Base-by-base conservation (phyloP, 2,888 invertebrate genomes). In the Orchestes rusci region DNA sequence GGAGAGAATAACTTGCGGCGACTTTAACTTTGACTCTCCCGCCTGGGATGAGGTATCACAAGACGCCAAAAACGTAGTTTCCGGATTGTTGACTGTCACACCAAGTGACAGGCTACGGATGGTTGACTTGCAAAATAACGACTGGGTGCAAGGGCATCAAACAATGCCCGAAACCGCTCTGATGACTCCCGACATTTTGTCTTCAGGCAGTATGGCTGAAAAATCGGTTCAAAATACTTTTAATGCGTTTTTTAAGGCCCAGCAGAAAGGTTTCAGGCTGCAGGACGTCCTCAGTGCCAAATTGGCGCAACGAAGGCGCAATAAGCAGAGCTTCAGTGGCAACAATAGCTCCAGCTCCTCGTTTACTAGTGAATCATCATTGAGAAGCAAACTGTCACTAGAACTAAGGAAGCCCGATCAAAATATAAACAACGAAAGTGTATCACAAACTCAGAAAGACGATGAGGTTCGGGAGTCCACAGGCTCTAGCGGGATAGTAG, bases 41-140 rank as follows among this genome's bases (percentile, higher is more conserved):
- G 77, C 76, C 2, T 92, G 92, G 91, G 71, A 72, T 1, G 72
- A 73, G 33, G 80, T 93, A 12, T 87, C 89, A 0, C 59, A 68
- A 0, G 76, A 79, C 46, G 91, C 88, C 32, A 90, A 88, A 65
- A 72, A 78, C 15, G 75, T 92, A 0, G 82, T 88, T 7, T 69
- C 74, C 54, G 83, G 86, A 0, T 71, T 94, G 43, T 69, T 94
- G 37, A 83, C 84, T 0, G 84, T 89, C 4, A 85, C 92, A 59
- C 85, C 90, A 0, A 70, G 72, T 31, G 73, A 79, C 45, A 73
- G 93, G 37, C 70, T 88, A 50, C 76, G 79, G 3, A 80, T 87
- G 66, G 62, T 66, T 16, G 80, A 82, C 46, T 70, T 93, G 42
- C 67, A 77, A 8, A 68, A 69, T n/a, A 82, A 83, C 61, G 70